Base-by-base conservation (phyloP, 2,113 vertebrate genomes). In the Suncus etruscus region DNA sequence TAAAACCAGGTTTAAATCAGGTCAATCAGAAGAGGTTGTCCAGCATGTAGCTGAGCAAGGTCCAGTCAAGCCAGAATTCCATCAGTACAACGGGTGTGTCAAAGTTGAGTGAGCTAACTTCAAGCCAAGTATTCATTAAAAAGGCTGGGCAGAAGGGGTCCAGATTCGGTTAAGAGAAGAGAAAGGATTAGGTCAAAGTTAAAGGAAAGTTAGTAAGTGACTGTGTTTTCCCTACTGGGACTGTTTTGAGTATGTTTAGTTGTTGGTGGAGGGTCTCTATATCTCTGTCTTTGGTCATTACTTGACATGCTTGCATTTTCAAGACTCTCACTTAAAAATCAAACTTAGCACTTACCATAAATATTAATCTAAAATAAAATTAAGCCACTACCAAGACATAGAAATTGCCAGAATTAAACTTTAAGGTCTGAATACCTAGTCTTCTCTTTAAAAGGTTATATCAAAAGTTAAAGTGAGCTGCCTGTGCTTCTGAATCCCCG, bases 21-120 rank as follows among this genome's bases (percentile, higher is more conserved):
- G 95, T 96, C 96, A 96, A 95, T 95, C 94, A 95, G 94, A 89
- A 91, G 92, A 74, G 93, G 95, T 84, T 94, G 94, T 95, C 90
- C 81, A 86, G 74, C 54, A 86, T 90, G 75, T 90, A 96, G 90
- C 95, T 96, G 96, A 97, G 95, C 95, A 88, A 96, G 93, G 65
- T 65, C 83, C 65, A 8, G 25, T 48, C 58, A 31, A 86, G 95
- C 96, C 95, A 96, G 95, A 86, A 96, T 94, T 96, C 95, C 80
- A 3, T 97, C 95, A 94, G 95, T 74, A 72, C 32, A 6, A 91
- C 0, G 93, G 96, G 94, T 65, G 91, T 95, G 95, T 96, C 95
- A 83, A 32, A 88, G 73, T 20, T 51, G 76, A 95, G 92, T 54
- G 93, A 94, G 91, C 24, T 12, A 24, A 69, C 29, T 75, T 88